A percentile compares a stretch with the other conserved stretches of the same genome.
Conservation (phyloP, 2,888 invertebrate genomes). For the Plebejus melissa region DNA sequence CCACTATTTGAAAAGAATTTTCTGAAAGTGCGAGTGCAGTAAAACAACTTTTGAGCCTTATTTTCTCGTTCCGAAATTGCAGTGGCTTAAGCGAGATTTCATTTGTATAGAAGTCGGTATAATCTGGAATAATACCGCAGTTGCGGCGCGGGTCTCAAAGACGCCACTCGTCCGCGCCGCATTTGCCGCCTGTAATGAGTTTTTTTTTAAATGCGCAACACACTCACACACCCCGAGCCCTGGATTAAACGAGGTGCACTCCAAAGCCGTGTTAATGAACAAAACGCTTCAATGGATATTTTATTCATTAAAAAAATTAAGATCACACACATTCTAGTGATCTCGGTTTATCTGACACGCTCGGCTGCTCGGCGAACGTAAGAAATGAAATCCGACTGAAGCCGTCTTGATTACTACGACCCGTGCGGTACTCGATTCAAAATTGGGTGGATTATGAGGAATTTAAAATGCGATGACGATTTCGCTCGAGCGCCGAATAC, state of each 20-base stretch:
- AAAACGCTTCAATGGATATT: slow-evolving; percentile 40
- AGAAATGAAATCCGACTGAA: slow-evolving; percentile 69
- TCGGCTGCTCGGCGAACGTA: slow-evolving; percentile 55
- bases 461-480: slow-evolving; percentile 75
- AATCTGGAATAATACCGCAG: slow-evolving; percentile 77
- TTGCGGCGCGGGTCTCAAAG: slow-evolving; percentile 73
- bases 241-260: slow-evolving; percentile 51
- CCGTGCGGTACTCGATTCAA: slow-evolving; percentile 65
- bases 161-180: slow-evolving; percentile 73
- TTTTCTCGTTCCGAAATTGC: slow-evolving; percentile 76
- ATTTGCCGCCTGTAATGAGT: slow-evolving; percentile 75
- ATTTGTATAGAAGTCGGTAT: slow-evolving; percentile 76
- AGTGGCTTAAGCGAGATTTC: slow-evolving; percentile 78
- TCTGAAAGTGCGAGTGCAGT: slow-evolving; percentile 65
- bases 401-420: slow-evolving; percentile 73
- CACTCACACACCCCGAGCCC: slow-evolving; percentile 65
- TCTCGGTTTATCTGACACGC: slow-evolving; percentile 44
- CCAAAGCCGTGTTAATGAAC: slow-evolving; percentile 42
- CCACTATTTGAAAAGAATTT: slow-evolving; percentile 57
- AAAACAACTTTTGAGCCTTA: slow-evolving; percentile 72
- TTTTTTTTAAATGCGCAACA: slow-evolving; percentile 71
- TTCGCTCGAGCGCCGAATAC: slow-evolving; percentile 71
- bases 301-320: slow-evolving; percentile 35
- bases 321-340: slow-evolving; percentile 39
- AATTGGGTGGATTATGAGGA: slow-evolving; percentile 78